Base-by-base conservation (phyloP, 2,888 invertebrate species). In the Hirtodrosophila duncani region DNA sequence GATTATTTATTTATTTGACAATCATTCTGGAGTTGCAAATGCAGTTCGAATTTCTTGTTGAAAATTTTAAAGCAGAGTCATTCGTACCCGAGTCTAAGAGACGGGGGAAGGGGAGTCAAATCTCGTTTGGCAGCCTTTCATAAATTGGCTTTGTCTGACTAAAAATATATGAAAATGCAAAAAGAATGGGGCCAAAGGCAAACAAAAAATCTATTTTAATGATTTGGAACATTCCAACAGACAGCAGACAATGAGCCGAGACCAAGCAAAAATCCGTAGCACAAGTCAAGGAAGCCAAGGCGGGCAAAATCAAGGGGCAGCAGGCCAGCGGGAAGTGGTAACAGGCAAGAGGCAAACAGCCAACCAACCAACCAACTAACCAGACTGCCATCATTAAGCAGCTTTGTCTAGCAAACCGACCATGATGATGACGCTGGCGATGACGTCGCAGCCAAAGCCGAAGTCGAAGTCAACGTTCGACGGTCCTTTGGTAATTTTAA, bases 401-500 rank as follows among this genome's bases (percentile, higher is more conserved):
- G 59, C 49, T 62, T 59, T 59, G 62, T 50, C 61, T 62, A 33
- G 18, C 11, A 16, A 13, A 44, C 45, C 33, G 24, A 16, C 24
- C 16, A 17, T 13, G 39, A 16, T n/a, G 23, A n/a, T n/a, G n/a
- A n/a, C n/a, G 10, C 23, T 11, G 6, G 5, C 21, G 13, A 34
- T 21, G 17, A 18, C 21, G 4, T 2, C 20, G 13, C 13, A 18
- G 17, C 18, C 18, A 9, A 23, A 13, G 6, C 2, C 4, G 33
- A 33, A 23, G 24, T 17, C 11, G 33, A 17, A 10, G 9, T 7
- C n/a, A n/a, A n/a, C n/a, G n/a, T n/a, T n/a, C n/a, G n/a, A 24
- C 31, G 9, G 33, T 23, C 38, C 56, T 63, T 63, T 61, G 64
- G 64, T 65, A 65, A 65, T 65, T 65, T 61, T 63, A 63, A 63